Evolutionary conservation across 1,140 invertebrate genomes (phyloP).

Genomic region (Conus betulinus): DNA sequence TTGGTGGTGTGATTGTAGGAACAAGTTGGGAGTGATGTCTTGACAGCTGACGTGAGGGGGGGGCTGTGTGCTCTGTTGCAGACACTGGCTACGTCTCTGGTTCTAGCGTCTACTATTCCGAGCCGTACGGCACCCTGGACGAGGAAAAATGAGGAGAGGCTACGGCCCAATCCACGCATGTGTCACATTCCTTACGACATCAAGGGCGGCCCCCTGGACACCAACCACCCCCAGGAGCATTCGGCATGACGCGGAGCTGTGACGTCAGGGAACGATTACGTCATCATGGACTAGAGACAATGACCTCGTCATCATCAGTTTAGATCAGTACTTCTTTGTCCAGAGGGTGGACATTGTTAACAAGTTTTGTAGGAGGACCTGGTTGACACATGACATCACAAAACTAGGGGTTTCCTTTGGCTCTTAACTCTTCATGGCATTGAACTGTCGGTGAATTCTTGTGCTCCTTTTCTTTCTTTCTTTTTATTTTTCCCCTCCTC

Average conservation of each 20-base stretch:
- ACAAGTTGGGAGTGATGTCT: too few relatives aligned
- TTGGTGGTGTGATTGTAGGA: too few relatives aligned
- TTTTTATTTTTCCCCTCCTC: not conserved
- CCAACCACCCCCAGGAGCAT: conserved; percentile 14
- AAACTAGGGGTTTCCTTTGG: too few relatives aligned
- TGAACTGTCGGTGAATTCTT: not conserved
- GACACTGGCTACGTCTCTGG: conserved; percentile 36
- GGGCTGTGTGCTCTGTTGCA: not conserved
- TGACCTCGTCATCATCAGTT: not conserved
- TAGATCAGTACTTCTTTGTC: not conserved
- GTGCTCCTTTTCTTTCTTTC: not conserved
- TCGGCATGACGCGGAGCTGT: conserved; percentile 30
- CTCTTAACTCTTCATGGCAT: too few relatives aligned
- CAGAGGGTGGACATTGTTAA: too few relatives aligned
- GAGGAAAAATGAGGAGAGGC: conserved; percentile 31
- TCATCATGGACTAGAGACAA: conserved; percentile 27
- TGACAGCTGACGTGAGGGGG: too few relatives aligned
- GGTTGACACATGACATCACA: too few relatives aligned
- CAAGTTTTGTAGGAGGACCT: too few relatives aligned
- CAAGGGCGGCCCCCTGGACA: conserved; percentile 23
- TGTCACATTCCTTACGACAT: conserved; percentile 39
- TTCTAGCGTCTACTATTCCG: conserved; percentile 35
- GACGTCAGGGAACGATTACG: conserved; percentile 26
- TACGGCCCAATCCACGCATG: conserved; percentile 32
- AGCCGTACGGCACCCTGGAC: conserved; percentile 32